Evolutionary conservation across 1,140 invertebrate species (phyloP), one percentile per base, ranked within the genome.

Genomic region (Bombus difficillimus): DNA sequence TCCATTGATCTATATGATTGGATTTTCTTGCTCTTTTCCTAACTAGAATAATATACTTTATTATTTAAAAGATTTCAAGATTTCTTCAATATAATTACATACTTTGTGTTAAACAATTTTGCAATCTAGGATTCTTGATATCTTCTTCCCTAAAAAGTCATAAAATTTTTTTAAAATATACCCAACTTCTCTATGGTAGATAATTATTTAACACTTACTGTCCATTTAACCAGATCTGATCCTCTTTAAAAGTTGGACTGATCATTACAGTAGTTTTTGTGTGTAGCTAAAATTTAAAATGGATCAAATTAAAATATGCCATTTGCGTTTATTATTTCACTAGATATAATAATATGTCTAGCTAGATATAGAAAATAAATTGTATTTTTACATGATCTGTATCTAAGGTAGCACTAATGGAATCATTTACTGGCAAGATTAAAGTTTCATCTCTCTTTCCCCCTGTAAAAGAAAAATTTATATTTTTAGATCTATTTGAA

Each of bases 351-450:
- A 62, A 62, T 62, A 53, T 53, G 15, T 53, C 18, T 53, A 53
- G 18, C 18, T 53, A 22, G 18, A 53, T 53, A 53, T 53, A 53
- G 22, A 22, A 53, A 22, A 53, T 53, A 53, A 53, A 83, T 86
- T 77, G 39, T 32, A 87, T 90, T 91, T 90, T 95, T 96, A 98
- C 98, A 95, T 98, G 96, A 91, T 98, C 96, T 10, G 97, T 97
- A 92, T 97, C 96, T 15, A 99, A 95, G 83, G 98, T 99, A 81
- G 97, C 97, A 96, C 99, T 99, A 71, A 99, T 95, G 22, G 99
- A 99, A 95, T 99, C 98, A 96, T 99, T 99, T 47, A 99, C 95
- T n/a, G 99, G 99, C 82, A 99, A 95, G 92, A 99, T 99, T 87
- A 99, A 95, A 74, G 97, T 95, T 94, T 99, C 98, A 96, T 99